Base-by-base conservation (phyloP, 2,888 invertebrate genomes). In the Eupithecia subumbrata region DNA sequence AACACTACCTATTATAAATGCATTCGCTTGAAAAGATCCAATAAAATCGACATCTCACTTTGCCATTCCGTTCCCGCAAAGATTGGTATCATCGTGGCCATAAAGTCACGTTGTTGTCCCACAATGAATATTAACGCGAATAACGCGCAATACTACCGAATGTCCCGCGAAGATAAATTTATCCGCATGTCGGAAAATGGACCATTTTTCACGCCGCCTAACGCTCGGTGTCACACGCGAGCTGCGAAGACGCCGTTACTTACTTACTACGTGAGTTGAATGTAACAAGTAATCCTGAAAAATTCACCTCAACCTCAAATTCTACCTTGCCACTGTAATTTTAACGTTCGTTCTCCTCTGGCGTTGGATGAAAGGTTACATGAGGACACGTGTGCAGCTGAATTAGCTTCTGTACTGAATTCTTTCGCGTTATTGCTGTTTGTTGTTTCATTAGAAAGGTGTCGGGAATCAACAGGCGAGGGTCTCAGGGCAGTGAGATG, bases 181-280 rank as follows among this genome's bases (percentile, higher is more conserved):
- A 95, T 95, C 94, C 92, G 89, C 89, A 84, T 88, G 90, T 85
- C 85, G 87, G 89, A 89, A 89, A 90, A 90, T 90, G 92, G 92
- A 88, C 92, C 94, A 95, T 94, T 95, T 92, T 92, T 92, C 92
- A 94, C 91, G 87, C 91, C 92, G 92, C 93, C 93, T 92, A 93
- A 92, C 93, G 91, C 89, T 92, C 89, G 92, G 92, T 93, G 93
- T 86, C 87, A 86, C 87, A 87, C 83, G 91, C 90, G 87, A 88
- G 85, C 83, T 86, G 89, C 91, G 89, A 91, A 92, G 93, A 91
- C 89, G 92, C 91, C 93, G 92, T 93, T 92, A 92, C 92, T 93
- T 88, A 88, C 87, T 78, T 82, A 79, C 80, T 83, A 87, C 93
- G 93, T 93, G 93, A 89, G 87, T 30, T 71, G 93, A 92, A 92